Conservation (phyloP, 2,113 vertebrate genomes). For the Taxidea taxus region DNA sequence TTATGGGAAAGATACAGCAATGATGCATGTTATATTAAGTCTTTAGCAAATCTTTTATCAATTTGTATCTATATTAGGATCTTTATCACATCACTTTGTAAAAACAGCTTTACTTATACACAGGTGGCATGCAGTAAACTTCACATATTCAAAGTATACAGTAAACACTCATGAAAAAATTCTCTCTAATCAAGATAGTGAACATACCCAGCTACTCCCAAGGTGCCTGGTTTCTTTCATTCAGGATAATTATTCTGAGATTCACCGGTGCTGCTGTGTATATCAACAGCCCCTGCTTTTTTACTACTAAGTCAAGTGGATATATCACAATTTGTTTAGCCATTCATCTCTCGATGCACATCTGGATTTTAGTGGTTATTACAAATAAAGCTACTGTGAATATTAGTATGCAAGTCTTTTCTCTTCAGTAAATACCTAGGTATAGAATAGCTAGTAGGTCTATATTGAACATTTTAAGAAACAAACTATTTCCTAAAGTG, state of each 20-base stretch:
- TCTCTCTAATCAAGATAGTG: neutral
- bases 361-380: neutral
- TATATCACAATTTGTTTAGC: neutral
- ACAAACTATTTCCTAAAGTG: neutral
- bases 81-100: neutral
- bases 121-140: neutral
- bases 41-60: neutral
- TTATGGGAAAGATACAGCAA: neutral
- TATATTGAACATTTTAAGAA: neutral
- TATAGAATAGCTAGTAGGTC: neutral
- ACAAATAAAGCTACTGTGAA: neutral
- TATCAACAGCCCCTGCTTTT: neutral
- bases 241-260: neutral
- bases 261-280: neutral
- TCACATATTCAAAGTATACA: neutral
- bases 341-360: neutral
- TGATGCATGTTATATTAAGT: neutral
- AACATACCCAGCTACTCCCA: neutral
- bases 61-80: neutral
- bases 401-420: neutral
- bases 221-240: neutral
- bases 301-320: neutral
- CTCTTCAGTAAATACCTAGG: neutral
- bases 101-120: neutral
- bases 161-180: neutral